Conservation (phyloP, 1,140 invertebrate genomes). For the Leucophenga varia region DNA sequence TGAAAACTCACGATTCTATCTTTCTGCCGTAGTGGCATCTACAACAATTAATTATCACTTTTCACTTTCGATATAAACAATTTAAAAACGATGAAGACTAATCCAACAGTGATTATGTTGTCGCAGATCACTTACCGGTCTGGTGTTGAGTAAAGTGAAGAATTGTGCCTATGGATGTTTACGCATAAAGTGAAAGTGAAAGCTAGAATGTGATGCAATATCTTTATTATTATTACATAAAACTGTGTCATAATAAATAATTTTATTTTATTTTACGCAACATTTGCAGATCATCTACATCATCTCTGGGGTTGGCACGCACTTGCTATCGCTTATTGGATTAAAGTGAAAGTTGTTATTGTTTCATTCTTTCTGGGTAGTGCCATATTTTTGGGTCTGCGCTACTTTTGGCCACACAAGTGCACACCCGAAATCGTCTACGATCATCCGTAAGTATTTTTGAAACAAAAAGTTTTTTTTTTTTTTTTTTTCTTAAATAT, state of each 20-base stretch:
- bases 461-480: no score
- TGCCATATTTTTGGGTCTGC: slow-evolving; percentile 40
- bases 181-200: slow-evolving; percentile 21
- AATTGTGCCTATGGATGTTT: no score
- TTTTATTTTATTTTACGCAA: background rate
- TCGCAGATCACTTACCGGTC: slow-evolving; percentile 24
- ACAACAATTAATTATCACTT: slow-evolving; percentile 45
- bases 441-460: slow-evolving; percentile 40
- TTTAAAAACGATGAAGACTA: slow-evolving; percentile 9
- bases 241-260: slow-evolving; percentile 34
- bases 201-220: slow-evolving; percentile 6
- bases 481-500: no score
- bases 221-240: background rate
- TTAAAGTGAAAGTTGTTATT: slow-evolving; percentile 51
- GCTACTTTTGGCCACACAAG: slow-evolving; percentile 34
- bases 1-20: slow-evolving; percentile 37
- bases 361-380: slow-evolving; percentile 50
- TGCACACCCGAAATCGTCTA: slow-evolving; percentile 40
- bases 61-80: slow-evolving; percentile 46
- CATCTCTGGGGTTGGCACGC: slow-evolving; percentile 33
- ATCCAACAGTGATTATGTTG: slow-evolving; percentile 16
- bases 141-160: background rate
- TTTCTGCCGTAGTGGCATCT: slow-evolving; percentile 3
- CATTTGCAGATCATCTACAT: slow-evolving; percentile 25
- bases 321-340: slow-evolving; percentile 48